Evolutionary conservation across 1,140 invertebrate species (phyloP).

Genomic region (Scaptomyza montana): DNA sequence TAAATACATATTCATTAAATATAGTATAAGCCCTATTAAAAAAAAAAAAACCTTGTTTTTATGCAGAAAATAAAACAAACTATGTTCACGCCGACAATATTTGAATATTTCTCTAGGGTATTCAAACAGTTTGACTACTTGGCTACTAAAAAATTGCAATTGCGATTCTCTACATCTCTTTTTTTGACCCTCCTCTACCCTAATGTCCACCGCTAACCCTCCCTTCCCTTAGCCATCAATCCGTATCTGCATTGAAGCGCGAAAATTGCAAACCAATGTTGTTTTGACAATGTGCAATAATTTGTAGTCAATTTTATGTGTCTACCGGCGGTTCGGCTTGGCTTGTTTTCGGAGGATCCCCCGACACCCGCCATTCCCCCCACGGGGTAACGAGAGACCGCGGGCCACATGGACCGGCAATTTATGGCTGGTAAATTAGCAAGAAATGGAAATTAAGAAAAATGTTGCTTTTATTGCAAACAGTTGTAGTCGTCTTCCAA

Average conservation of each 20-base stretch:
- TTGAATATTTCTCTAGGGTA: conserved; percentile 21
- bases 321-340: conserved; percentile 71
- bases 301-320: conserved; percentile 82
- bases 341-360: conserved; percentile 52
- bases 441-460: conserved; percentile 82
- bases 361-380: conserved; percentile 2
- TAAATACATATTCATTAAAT: too few species aligned
- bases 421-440: conserved; percentile 81
- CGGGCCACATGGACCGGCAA: conserved; percentile 60
- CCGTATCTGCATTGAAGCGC: conserved; percentile 77
- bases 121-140: conserved; percentile 23
- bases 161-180: neutral
- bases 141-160: conserved; percentile 19
- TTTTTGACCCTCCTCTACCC: neutral
- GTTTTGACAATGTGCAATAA: conserved; percentile 82
- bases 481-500: conserved; percentile 80
- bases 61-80: neutral
- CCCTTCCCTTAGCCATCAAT: conserved; percentile 29
- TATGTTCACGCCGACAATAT: neutral
- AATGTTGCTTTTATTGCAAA: conserved; percentile 82
- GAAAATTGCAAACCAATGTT: conserved; percentile 82
- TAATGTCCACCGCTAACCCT: neutral
- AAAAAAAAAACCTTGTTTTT: too few species aligned
- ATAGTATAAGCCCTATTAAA: too few species aligned
- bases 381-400: conserved; percentile 47